Evolutionary conservation across 2,888 invertebrate species (phyloP).

Genomic region (Saturnia pavonia): DNA sequence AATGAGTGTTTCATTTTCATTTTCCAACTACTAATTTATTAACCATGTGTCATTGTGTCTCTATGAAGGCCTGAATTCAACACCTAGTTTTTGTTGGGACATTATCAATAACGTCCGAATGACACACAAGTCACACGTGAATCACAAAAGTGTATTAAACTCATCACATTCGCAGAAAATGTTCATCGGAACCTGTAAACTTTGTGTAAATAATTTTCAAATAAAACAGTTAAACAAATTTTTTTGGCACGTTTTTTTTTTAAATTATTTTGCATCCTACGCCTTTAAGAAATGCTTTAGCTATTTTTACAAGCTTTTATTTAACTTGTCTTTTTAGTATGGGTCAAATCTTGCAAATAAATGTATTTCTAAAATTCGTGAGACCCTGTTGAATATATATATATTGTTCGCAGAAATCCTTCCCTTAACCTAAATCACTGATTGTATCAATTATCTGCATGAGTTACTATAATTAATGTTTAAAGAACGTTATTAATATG

Average conservation of each 20-base stretch:
- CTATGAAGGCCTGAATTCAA: background rate
- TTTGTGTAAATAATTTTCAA: conserved; percentile 21
- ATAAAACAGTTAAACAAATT: background rate
- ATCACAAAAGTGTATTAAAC: conserved; percentile 4
- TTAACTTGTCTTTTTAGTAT: no score
- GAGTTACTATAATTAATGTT: no score
- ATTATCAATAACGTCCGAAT: conserved; percentile 8
- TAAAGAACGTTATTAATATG: no score
- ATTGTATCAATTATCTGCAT: no score
- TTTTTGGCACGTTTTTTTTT: background rate
- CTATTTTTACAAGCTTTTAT: no score
- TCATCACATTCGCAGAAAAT: conserved; percentile 7
- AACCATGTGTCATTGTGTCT: background rate
- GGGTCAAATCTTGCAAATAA: no score
- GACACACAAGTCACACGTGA: conserved; percentile 10
- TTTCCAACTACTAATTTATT: background rate
- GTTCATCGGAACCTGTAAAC: conserved; percentile 15
- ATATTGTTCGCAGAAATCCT: no score
- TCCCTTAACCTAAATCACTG: no score
- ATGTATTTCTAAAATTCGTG: no score
- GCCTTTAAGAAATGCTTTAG: no score
- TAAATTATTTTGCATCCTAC: no score
- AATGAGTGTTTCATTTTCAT: background rate
- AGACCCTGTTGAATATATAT: no score
- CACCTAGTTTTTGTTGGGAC: background rate